A percentile compares a stretch with the other conserved stretches of the same genome.
phyloP scores from a whole-genome alignment of 2,113 vertebrate genomes.

The Actenoides hombroni region DNA sequence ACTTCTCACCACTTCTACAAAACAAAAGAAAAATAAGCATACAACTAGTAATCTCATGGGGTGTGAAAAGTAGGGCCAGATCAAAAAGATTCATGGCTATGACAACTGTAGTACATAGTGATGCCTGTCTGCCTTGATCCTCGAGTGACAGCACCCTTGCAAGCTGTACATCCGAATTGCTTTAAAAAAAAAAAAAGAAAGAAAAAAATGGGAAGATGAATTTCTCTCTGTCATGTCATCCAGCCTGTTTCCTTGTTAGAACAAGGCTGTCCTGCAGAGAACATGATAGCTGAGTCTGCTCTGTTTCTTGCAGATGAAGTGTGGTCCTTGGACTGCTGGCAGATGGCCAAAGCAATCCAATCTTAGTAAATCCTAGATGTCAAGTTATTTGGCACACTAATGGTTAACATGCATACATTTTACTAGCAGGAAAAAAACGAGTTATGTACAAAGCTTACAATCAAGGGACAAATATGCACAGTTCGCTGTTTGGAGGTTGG shows the following conservation, averaged over 20 bases:
- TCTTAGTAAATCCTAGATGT: neutral
- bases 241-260: neutral
- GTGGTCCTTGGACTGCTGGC: neutral
- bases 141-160: neutral
- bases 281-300: accelerated
- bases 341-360: neutral
- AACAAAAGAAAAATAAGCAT: neutral
- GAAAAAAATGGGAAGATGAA: neutral
- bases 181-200: neutral
- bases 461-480: neutral
- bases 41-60: neutral
- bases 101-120: neutral
- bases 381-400: neutral
- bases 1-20: neutral
- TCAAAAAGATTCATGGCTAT: neutral
- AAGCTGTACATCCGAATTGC: neutral
- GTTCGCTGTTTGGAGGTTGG: neutral
- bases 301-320: neutral
- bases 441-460: neutral
- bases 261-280: neutral
- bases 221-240: neutral
- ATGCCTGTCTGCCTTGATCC: neutral
- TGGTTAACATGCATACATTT: neutral
- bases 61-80: neutral
- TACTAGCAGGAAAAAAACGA: neutral